Conservation (phyloP, 2,113 vertebrate genomes). For the Pimephales promelas region DNA sequence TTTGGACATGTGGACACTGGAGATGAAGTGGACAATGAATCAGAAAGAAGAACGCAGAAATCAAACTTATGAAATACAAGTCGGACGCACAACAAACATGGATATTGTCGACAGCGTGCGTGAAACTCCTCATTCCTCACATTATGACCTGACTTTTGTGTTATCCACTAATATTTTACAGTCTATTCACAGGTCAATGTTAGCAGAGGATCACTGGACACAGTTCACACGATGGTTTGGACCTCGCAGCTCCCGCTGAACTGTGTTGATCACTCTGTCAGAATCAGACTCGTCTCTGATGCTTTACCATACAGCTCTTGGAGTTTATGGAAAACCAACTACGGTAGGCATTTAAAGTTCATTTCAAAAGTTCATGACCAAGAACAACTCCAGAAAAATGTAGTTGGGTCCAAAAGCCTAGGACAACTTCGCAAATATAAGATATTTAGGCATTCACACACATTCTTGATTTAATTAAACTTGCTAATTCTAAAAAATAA, state of each 20-base stretch:
- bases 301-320: conserved; percentile 53
- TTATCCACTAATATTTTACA: not conserved
- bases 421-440: too few relatives aligned
- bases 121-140: not conserved
- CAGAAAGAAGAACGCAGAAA: not conserved
- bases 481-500: too few relatives aligned
- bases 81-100: conserved; percentile 52
- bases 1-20: conserved; percentile 25
- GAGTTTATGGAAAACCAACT: conserved; percentile 65
- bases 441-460: too few relatives aligned
- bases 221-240: conserved; percentile 61
- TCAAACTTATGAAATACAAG: conserved; percentile 62
- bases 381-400: not conserved
- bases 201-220: conserved; percentile 20
- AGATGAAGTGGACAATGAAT: conserved; percentile 15
- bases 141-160: not conserved
- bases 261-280: conserved; percentile 68
- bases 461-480: too few relatives aligned
- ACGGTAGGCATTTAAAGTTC: conserved; percentile 54
- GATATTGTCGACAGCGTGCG: conserved; percentile 30
- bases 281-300: conserved; percentile 61
- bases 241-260: conserved; percentile 67
- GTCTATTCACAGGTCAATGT: conserved; percentile 55
- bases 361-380: not conserved
- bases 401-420: not conserved